These are phyloP conservation scores for Microvelia longipes DNA, from an alignment of 1,140 invertebrate species.

Conservation along the genomic window DNA sequence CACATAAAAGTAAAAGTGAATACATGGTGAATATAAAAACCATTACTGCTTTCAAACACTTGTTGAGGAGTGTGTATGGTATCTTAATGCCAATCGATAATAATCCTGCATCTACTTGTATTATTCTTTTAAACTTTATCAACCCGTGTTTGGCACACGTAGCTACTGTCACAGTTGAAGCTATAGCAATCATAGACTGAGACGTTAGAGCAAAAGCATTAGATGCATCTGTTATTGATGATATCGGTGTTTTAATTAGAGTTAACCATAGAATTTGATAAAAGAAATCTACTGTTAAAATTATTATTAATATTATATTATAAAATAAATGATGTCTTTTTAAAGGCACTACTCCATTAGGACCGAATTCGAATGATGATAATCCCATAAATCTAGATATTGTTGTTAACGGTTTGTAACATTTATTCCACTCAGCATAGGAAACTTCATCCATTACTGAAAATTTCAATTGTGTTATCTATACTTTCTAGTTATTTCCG, in stretches of 20 bases:
- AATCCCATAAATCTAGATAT: not conserved
- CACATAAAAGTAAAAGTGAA: not conserved
- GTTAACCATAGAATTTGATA: not conserved
- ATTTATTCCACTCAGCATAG: constrained; percentile 1
- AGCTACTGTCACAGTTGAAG: not conserved
- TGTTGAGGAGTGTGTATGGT: not conserved
- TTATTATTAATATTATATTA: not conserved
- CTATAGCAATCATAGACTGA: not conserved
- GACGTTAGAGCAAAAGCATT: not conserved
- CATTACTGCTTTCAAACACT: not conserved
- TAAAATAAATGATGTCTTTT: not conserved
- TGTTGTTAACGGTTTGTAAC: not conserved
- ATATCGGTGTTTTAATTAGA: not conserved
- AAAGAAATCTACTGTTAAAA: not conserved
- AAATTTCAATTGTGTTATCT: not conserved
- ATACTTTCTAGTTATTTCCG: too few species aligned
- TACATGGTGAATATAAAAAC: not conserved
- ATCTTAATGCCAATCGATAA: not conserved
- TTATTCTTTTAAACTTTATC: not conserved
- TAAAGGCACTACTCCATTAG: not conserved
- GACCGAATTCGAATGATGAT: not conserved
- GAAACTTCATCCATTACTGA: not conserved
- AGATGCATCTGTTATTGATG: not conserved
- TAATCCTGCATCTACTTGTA: not conserved
- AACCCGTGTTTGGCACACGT: not conserved